Conservation (phyloP, 2,888 invertebrate species). For the Eupsilia transversa region DNA sequence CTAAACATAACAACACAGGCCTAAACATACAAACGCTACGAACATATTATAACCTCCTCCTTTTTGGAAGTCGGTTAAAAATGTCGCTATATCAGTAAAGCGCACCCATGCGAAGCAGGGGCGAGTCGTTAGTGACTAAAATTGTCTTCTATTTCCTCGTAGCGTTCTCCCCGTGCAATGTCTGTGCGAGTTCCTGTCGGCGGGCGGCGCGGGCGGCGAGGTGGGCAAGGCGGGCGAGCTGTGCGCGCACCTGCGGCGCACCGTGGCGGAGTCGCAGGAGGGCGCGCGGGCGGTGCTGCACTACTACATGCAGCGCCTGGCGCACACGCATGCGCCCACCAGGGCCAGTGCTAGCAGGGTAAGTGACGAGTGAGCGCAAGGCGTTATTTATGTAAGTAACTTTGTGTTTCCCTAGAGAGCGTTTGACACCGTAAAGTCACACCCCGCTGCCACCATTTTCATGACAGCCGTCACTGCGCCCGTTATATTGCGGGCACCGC, state of each 20-base stretch:
- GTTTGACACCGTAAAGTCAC: too few relatives aligned
- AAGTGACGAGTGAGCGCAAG: not conserved
- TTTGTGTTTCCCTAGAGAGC: too few relatives aligned
- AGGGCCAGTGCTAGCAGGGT: conserved; percentile 93
- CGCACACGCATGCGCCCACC: conserved; percentile 95
- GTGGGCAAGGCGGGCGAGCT: conserved; percentile 92
- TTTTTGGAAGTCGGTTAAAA: too few relatives aligned
- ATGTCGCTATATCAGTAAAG: too few relatives aligned
- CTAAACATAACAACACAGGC: too few relatives aligned
- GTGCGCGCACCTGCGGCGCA: conserved; percentile 90
- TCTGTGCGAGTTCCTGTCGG: conserved; percentile 97
- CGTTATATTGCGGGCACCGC: not conserved
- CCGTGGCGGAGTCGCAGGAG: conserved; percentile 86
- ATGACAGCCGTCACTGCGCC: not conserved
- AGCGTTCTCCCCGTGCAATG: conserved; percentile 99
- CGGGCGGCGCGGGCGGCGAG: conserved; percentile 80
- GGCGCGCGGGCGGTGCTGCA: conserved; percentile 96
- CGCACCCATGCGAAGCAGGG: too few relatives aligned
- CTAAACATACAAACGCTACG: too few relatives aligned
- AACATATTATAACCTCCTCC: too few relatives aligned
- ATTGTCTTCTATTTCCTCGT: not conserved
- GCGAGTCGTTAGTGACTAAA: not conserved
- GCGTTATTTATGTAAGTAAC: too few relatives aligned
- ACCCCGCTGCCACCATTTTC: too few relatives aligned
- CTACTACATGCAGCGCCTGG: conserved; percentile 96